Base-by-base conservation (phyloP, 2,888 invertebrate species). In the Xestobium rufovillosum region DNA sequence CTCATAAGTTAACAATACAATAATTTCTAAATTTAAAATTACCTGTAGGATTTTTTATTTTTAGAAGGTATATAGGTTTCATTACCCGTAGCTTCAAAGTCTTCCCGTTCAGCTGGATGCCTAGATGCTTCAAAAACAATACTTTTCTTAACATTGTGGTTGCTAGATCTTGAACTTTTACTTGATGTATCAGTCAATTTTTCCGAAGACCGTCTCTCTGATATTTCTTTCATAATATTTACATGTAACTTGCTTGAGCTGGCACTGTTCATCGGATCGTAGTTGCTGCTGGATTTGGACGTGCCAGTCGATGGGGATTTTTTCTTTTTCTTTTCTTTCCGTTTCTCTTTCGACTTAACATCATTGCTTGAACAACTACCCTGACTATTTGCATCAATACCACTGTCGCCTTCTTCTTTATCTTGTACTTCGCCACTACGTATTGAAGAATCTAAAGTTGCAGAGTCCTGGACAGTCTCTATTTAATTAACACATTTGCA, bases 291-390 rank as follows among this genome's bases (percentile, higher is more conserved):
- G 17, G 39, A 34, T 31, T 34, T 44, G 50, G 30, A 43, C 35
- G 27, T 45, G 31, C 11, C 41, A 26, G 36, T 39, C 44, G 41
- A 38, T 48, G 36, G 42, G 43, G 39, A 56, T 47, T 72, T 72
- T 56, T 74, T 75, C 55, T 75, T 76, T 53, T 83, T 83, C 55
- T 78, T 76, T 46, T 78, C 79, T 52, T 77, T 80, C 47, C 78
- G 68, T 51, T 74, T 76, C 34, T 78, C 77, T 40, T 76, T 77
- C 23, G 79, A 75, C 60, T 86, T 87, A 38, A 83, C 82, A 57
- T 89, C 88, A 44, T 83, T 85, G 50, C 86, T 86, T 30, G 85
- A 85, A 63, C 87, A 89, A 40, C 88, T 88, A 30, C 88, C 89
- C 70, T 89, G 88, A 51, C 83, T 84, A 65, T 85, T 85, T 41